Percentiles rank a stretch among this genome's conserved stretches.
Conservation (phyloP, 2,888 invertebrate genomes). For the Chelonus formosanus region DNA sequence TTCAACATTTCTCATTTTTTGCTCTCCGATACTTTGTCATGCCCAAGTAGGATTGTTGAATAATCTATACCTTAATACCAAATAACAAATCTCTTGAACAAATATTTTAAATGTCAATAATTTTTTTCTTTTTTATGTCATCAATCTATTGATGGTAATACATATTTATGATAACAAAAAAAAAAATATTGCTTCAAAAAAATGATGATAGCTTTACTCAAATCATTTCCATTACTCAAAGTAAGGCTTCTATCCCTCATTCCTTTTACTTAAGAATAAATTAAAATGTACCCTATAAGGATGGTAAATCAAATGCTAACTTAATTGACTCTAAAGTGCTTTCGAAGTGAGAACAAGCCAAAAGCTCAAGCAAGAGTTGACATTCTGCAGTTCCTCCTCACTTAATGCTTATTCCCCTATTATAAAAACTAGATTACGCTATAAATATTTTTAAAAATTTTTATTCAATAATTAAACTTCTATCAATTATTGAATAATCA, state of each 20-base stretch:
- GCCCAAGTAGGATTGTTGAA: neutral
- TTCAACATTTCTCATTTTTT: slow-evolving; percentile 3
- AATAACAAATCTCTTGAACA: neutral
- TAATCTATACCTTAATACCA: slow-evolving; percentile 6
- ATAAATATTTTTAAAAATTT: too few relatives aligned
- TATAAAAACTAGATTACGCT: too few relatives aligned
- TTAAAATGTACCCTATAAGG: slow-evolving; percentile 3
- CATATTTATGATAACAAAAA: neutral
- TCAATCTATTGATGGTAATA: too few relatives aligned
- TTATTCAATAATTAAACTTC: too few relatives aligned
- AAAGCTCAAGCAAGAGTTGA: slow-evolving; percentile 1
- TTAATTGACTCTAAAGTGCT: slow-evolving; percentile 35
- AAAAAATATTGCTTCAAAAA: neutral
- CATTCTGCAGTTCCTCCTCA: too few relatives aligned
- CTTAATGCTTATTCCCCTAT: too few relatives aligned
- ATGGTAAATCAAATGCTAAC: slow-evolving; percentile 27
- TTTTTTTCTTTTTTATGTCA: too few relatives aligned
- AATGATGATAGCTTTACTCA: slow-evolving; percentile 4
- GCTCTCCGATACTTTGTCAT: neutral
- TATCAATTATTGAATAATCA: too few relatives aligned
- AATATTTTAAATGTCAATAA: neutral
- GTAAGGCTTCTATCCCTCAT: too few relatives aligned
- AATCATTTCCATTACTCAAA: neutral
- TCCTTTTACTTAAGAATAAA: slow-evolving; percentile 4
- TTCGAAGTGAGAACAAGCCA: slow-evolving; percentile 7